Evolutionary conservation across 2,888 invertebrate genomes (phyloP), one percentile per base, ranked within the genome.

Genomic region (Plutella xylostella): DNA sequence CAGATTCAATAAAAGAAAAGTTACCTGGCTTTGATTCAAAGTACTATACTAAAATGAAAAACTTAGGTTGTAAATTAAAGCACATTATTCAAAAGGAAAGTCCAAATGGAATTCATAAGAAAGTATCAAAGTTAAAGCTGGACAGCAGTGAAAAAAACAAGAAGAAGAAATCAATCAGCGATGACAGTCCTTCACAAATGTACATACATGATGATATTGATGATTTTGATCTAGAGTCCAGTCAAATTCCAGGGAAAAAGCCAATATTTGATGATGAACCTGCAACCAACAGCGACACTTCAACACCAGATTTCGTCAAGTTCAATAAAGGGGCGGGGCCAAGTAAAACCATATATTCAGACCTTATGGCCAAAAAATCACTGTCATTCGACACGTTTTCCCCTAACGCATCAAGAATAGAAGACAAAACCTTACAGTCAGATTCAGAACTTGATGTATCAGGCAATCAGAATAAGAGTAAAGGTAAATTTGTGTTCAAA

Each of bases 1-100:
- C 90, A 1, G 69, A 86, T 12, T 74, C 84, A 50, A 83, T 88
- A 33, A 86, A 89, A 51, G 79, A 85, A 53, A 80, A 85, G 50
- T 86, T 90, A 43, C 87, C 87, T 2, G 87, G 88, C 0, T 90
- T 89, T 58, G 84, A 89, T 53, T 65, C 67, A 17, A 75, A 70
- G 34, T 79, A 82, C 6, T 90, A 86, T 58, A 66, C 78, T 1
- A 86, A 85, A 60, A 66, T 90, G 6, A 88, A 87, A 69, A 71
- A 76, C 30, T 63, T 88, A 37, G 80, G 87, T 47, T 83, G 84
- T 52, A 88, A 88, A 59, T 70, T 90, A 4, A 89, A 87, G 65
- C 55, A 54, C 43, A 61, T 62, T 17, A 49, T 77, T 78, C 84
- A 33, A 54, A 74, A 79, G 14, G 82, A 82, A 55, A 55, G 82